Base-by-base conservation (phyloP, 2,797 vertebrate genomes). In the Onychomys torridus region DNA sequence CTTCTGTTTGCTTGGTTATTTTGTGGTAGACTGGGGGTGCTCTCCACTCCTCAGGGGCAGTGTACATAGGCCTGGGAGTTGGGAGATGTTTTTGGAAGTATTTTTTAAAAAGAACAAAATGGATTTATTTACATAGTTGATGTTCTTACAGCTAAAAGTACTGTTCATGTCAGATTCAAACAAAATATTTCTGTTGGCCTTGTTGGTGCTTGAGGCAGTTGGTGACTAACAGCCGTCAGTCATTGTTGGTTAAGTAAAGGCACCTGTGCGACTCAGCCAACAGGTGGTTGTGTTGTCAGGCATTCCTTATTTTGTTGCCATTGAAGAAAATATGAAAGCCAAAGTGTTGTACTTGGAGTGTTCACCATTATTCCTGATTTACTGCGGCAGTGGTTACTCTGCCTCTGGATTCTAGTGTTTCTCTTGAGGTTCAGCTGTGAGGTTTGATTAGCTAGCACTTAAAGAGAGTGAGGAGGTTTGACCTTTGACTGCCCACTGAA, bases 101-200 rank as follows among this genome's bases (percentile, higher is more conserved):
- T 86, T 73, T 73, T 12, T 43, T 63, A 46, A 86, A 94, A 81
- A 88, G 17, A 93, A 19, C 34, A 91, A 82, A 93, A 81, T 46
- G 52, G 89, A 43, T 90, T 90, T 29, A 86, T 25, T 78, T 19
- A 93, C 9, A 46, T 75, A 69, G 43, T 92, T 96, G 34, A 29
- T n/a, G 55, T 75, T 93, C 90, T 96, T 86, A 59, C 49, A 16
- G 29, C 78, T 93, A 8, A 84, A 95, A 88, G 89, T 93, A 83
- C 1, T 89, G 21, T 81, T 69, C 7, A 25, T 89, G 23, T 82
- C 52, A 85, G 23, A 63, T 93, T 37, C 27, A 82, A 77, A 73
- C 71, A n/a, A 78, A 86, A 19, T 85, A 65, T 63, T 79, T 93
- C 32, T 52, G 0, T 86, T 63, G 94, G 27, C 21, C 7, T 69